Evolutionary conservation across 2,113 vertebrate genomes (phyloP).

Genomic region (Ailurus styani): DNA sequence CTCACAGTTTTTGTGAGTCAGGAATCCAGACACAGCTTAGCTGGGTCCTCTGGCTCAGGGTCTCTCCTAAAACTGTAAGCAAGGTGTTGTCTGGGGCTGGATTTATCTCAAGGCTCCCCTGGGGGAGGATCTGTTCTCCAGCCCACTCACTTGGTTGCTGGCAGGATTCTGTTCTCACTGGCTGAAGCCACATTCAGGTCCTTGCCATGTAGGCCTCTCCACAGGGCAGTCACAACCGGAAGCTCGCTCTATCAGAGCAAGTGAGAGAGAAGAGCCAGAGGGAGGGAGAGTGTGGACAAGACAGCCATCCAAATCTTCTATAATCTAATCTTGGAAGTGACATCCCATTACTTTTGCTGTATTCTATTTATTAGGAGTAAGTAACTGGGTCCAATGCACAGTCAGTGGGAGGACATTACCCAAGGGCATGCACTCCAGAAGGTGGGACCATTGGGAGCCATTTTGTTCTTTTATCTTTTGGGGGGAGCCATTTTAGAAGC

Average conservation of each 20-base stretch:
- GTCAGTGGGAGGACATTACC: neutral
- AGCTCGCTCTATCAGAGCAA: neutral
- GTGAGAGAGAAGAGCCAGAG: neutral
- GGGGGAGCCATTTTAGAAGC: neutral
- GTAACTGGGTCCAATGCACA: too few relatives aligned
- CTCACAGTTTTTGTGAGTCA: neutral
- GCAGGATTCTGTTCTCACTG: neutral
- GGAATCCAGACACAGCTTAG: neutral
- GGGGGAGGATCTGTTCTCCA: neutral
- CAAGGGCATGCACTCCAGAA: neutral
- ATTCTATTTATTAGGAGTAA: neutral
- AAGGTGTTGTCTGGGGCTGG: neutral
- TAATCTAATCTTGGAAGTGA: neutral
- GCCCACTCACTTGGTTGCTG: neutral
- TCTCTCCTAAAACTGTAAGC: neutral
- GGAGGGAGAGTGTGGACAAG: neutral
- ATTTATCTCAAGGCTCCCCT: neutral
- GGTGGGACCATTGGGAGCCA: neutral
- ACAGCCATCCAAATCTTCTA: neutral
- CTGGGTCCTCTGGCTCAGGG: neutral
- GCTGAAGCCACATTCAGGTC: neutral
- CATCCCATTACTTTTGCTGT: neutral
- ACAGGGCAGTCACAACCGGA: neutral
- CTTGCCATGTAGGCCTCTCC: neutral
- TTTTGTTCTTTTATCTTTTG: neutral